Evolutionary conservation across 2,113 vertebrate species (phyloP).

Genomic region (Tachuris rubrigastra): DNA sequence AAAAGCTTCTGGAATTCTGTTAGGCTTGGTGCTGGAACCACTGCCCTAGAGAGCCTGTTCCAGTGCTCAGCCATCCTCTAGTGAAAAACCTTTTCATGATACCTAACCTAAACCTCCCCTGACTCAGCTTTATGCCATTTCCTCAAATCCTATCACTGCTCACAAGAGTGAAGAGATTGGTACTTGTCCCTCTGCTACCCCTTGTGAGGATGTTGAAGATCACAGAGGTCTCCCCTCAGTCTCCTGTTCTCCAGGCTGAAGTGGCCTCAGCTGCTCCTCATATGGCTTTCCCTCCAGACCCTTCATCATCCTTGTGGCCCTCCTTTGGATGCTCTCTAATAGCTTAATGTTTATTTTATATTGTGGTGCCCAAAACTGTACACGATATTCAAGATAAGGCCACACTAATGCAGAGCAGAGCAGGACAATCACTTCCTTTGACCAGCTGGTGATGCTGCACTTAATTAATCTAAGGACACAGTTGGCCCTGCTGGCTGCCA

Average conservation of each 20-base stretch:
- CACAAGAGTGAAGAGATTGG: not conserved
- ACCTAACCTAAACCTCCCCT: not conserved
- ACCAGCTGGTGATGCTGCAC: rapidly evolving
- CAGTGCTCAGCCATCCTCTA: not conserved
- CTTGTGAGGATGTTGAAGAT: not conserved
- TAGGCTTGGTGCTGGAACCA: not conserved
- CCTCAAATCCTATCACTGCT: not conserved
- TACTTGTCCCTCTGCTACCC: not conserved
- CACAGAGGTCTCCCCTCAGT: not conserved
- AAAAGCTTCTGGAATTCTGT: not conserved
- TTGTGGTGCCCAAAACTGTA: not conserved
- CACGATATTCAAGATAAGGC: not conserved
- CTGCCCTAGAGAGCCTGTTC: not conserved
- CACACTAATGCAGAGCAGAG: not conserved
- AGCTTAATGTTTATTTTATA: not conserved
- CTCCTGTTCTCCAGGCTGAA: not conserved
- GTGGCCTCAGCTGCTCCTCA: not conserved
- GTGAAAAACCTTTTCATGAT: not conserved
- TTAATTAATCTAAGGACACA: not conserved
- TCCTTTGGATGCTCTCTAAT: not conserved
- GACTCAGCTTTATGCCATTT: not conserved
- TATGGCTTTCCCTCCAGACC: not conserved
- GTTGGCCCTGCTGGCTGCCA: not conserved
- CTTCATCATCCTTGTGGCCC: not conserved
- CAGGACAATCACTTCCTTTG: not conserved